These are phyloP conservation scores for Oncorhynchus tshawytscha DNA, from an alignment of 2,113 vertebrate genomes.

Conservation along the genomic window DNA sequence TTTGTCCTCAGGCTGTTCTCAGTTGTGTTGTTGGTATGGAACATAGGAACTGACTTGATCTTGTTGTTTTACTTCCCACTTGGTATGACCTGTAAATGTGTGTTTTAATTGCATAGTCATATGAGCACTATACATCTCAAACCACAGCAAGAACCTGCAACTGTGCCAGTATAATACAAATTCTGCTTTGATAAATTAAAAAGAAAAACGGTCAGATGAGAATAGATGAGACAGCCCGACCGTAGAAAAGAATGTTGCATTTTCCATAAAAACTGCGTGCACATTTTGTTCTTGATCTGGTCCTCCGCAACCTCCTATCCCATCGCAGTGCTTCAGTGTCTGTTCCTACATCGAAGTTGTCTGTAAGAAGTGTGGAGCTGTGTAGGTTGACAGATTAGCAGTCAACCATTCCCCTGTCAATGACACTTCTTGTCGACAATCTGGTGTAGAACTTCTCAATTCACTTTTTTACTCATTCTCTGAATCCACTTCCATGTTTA, in stretches of 20 bases:
- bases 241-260: constrained; percentile 12
- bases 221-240: constrained; percentile 19
- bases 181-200: constrained; percentile 48
- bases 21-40: not conserved
- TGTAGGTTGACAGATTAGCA: constrained; percentile 31
- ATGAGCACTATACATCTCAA: constrained; percentile 57
- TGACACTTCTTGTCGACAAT: constrained; percentile 54
- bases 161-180: constrained; percentile 42
- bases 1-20: too few species aligned
- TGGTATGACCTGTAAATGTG: constrained; percentile 36
- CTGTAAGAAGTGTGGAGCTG: not conserved
- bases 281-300: constrained; percentile 57
- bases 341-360: constrained; percentile 48
- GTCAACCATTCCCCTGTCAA: too few species aligned
- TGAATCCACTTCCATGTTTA: constrained; percentile 33
- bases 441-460: constrained; percentile 55
- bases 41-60: constrained; percentile 21
- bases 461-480: constrained; percentile 5
- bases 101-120: constrained; percentile 78
- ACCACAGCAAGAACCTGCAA: constrained; percentile 47
- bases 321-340: not conserved
- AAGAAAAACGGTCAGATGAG: not conserved
- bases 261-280: constrained; percentile 71
- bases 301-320: not conserved
- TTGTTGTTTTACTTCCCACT: constrained; percentile 27